Conservation (phyloP, 2,113 vertebrate genomes). For the Hypomesus transpacificus region DNA sequence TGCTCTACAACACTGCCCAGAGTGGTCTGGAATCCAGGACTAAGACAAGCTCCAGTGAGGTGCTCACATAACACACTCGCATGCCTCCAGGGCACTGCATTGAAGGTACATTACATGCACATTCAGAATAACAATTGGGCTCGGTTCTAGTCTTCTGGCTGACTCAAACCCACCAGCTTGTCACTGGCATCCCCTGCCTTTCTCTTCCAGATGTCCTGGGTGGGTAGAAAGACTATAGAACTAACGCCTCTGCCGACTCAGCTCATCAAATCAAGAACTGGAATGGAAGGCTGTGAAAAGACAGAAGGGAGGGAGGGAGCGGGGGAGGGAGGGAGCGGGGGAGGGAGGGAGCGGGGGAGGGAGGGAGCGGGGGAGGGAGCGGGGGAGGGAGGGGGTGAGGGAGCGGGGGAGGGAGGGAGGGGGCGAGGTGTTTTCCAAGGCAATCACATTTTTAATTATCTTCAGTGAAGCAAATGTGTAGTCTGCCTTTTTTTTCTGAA, state of each 20-base stretch:
- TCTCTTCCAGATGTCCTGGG: conserved; percentile 20
- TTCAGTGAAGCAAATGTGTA: conserved; percentile 13
- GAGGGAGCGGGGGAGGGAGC: background rate
- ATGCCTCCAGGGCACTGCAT: conserved; percentile 46
- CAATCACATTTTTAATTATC: conserved; percentile 14
- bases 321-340: background rate
- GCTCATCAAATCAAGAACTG: conserved; percentile 32
- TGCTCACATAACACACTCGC: conserved; percentile 20
- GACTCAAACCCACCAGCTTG: background rate
- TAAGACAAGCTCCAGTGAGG: conserved; percentile 43
- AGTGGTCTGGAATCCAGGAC: conserved; percentile 51
- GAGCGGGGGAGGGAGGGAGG: conserved; percentile 17
- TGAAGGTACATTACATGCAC: conserved; percentile 42
- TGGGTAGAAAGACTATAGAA: background rate
- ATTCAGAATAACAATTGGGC: conserved; percentile 14
- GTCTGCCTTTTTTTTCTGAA: conserved; percentile 12
- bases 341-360: conserved; percentile 16
- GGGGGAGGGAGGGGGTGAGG: background rate
- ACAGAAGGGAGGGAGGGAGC: background rate
- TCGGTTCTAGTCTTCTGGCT: conserved; percentile 9
- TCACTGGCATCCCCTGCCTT: conserved; percentile 15
- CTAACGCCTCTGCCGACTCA: conserved; percentile 13
- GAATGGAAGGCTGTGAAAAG: conserved; percentile 25
- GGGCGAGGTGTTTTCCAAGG: background rate
- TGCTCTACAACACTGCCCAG: conserved; percentile 48